A percentile compares a stretch with the other conserved stretches of the same genome.
phyloP scores from a whole-genome alignment of 2,797 vertebrate species.

The Molossus molossus region DNA sequence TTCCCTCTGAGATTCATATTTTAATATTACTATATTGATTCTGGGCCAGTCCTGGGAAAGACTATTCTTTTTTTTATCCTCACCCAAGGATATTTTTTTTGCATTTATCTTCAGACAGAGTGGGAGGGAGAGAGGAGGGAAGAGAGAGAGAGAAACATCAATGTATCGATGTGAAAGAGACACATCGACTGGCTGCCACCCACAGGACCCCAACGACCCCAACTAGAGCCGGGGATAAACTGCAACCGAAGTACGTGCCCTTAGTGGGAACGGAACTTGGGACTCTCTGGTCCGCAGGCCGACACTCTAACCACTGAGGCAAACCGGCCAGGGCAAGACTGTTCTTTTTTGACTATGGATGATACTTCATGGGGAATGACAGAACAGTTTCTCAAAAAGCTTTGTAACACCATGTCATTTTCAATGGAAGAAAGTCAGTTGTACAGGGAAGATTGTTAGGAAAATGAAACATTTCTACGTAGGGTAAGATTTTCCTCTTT shows the following conservation, averaged over 20 bases:
- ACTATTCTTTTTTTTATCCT: background rate
- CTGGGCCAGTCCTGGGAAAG: background rate
- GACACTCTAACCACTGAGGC: too few species aligned
- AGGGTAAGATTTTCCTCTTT: slow-evolving; percentile 47
- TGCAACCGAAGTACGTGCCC: too few species aligned
- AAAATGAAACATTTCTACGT: background rate
- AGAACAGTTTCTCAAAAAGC: background rate
- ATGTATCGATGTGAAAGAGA: too few species aligned
- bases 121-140: too few species aligned
- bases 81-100: too few species aligned
- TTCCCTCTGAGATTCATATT: background rate
- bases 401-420: background rate
- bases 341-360: background rate
- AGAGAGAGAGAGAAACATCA: too few species aligned
- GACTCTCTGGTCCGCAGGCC: too few species aligned
- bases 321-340: background rate
- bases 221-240: too few species aligned
- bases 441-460: background rate
- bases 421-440: background rate
- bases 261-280: too few species aligned
- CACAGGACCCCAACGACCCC: too few species aligned
- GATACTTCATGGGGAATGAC: background rate
- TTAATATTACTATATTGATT: background rate
- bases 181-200: too few species aligned
- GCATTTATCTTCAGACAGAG: too few species aligned